Conservation (phyloP, 1,140 invertebrate genomes). For the Heliconius nattereri region DNA sequence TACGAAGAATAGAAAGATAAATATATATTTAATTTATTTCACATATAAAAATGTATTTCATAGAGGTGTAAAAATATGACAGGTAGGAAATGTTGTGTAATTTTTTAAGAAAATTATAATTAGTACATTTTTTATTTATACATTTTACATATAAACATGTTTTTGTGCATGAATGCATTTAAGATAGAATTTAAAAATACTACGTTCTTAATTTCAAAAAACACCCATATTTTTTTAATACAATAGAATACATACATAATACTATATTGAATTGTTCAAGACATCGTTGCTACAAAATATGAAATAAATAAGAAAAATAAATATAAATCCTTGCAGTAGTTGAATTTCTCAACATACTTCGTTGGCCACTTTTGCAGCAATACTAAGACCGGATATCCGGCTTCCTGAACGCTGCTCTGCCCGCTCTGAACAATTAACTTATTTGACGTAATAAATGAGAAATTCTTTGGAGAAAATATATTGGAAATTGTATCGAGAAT, state of each 20-base stretch:
- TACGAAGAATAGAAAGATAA: no score
- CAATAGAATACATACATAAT: background rate
- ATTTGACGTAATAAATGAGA: constrained; percentile 22
- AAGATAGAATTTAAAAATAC: no score
- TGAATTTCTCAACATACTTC: constrained; percentile 8
- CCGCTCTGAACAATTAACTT: constrained; percentile 20
- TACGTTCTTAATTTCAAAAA: no score
- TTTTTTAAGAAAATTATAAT: no score
- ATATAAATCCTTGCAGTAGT: background rate
- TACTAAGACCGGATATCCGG: constrained; percentile 19
- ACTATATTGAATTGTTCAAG: background rate
- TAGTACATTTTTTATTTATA: no score
- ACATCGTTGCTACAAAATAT: background rate
- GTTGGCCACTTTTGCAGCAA: constrained; percentile 18
- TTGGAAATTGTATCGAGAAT: constrained; percentile 3
- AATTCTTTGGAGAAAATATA: constrained; percentile 13
- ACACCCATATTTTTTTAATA: no score
- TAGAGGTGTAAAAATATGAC: no score
- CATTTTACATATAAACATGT: no score
- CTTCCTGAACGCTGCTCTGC: constrained; percentile 15
- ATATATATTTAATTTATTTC: no score
- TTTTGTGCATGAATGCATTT: no score
- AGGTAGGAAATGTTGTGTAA: no score
- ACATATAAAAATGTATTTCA: no score
- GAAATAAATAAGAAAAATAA: background rate